A percentile compares a stretch with the other conserved stretches of the same genome.
phyloP scores from a whole-genome alignment of 2,113 vertebrate species.

The Eretmodus cyanostictus region DNA sequence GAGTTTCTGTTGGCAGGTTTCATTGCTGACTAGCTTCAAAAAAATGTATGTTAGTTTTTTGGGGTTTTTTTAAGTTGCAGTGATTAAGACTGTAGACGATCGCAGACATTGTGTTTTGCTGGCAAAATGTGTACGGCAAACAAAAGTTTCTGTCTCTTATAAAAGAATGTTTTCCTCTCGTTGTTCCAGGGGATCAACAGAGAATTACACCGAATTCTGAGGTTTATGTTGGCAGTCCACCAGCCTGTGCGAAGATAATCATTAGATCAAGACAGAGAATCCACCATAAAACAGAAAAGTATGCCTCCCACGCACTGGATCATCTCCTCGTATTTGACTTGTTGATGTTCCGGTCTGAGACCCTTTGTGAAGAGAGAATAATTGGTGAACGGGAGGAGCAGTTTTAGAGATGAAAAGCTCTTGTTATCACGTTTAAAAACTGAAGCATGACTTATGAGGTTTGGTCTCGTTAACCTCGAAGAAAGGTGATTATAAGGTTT shows the following conservation, averaged over 20 bases:
- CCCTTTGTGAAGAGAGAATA: background rate
- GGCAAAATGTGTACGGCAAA: background rate
- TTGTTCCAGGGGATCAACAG: background rate
- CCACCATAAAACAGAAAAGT: background rate
- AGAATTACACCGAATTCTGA: background rate
- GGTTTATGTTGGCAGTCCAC: slow-evolving; percentile 7
- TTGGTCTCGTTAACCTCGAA: background rate
- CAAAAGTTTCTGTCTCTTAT: background rate
- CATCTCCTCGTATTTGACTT: background rate
- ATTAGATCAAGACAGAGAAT: background rate
- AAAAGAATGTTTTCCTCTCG: background rate
- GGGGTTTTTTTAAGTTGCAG: background rate
- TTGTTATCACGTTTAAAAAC: background rate
- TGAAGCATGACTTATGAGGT: background rate
- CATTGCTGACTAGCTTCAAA: background rate
- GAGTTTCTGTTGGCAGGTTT: background rate
- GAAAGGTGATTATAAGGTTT: background rate
- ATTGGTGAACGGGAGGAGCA: background rate
- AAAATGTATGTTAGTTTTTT: background rate
- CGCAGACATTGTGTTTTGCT: background rate
- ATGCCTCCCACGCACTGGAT: slow-evolving; percentile 21
- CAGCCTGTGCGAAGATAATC: background rate
- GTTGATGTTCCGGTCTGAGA: slow-evolving; percentile 27
- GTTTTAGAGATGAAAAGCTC: background rate
- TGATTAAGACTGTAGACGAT: background rate